A percentile compares a stretch with the other conserved stretches of the same genome.
Evolutionary conservation across 2,888 invertebrate species (phyloP).

Genomic region (Eupithecia exiguata): DNA sequence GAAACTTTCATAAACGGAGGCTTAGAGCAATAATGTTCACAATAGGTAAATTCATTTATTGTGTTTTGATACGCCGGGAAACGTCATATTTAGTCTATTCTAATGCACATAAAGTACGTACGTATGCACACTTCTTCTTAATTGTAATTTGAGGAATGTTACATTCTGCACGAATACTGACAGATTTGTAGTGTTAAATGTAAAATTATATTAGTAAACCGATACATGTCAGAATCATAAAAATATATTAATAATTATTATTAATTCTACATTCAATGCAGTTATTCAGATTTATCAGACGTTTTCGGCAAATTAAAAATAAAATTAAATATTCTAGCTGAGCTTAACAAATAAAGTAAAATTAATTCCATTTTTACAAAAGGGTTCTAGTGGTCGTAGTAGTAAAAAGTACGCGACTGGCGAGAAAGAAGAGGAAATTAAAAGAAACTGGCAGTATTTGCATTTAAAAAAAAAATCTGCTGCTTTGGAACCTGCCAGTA

Average conservation of each 20-base stretch:
- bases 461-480: not conserved
- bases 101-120: too few relatives aligned
- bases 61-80: not conserved
- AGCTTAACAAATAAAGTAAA: too few relatives aligned
- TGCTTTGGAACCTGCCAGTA: not conserved
- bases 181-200: too few relatives aligned
- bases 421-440: not conserved
- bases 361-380: too few relatives aligned
- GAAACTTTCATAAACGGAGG: constrained; percentile 11
- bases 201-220: too few relatives aligned
- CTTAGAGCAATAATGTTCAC: not conserved
- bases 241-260: too few relatives aligned
- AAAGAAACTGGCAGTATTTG: not conserved
- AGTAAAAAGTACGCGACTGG: not conserved
- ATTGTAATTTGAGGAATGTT: not conserved
- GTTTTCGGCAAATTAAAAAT: too few relatives aligned
- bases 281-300: too few relatives aligned
- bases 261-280: too few relatives aligned
- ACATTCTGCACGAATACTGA: not conserved
- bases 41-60: not conserved
- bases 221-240: too few relatives aligned
- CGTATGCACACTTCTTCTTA: not conserved
- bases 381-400: too few relatives aligned
- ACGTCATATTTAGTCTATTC: not conserved
- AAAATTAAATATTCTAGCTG: too few relatives aligned